Evolutionary conservation across 2,113 vertebrate species (phyloP).

Genomic region (Bujurquina vittata): DNA sequence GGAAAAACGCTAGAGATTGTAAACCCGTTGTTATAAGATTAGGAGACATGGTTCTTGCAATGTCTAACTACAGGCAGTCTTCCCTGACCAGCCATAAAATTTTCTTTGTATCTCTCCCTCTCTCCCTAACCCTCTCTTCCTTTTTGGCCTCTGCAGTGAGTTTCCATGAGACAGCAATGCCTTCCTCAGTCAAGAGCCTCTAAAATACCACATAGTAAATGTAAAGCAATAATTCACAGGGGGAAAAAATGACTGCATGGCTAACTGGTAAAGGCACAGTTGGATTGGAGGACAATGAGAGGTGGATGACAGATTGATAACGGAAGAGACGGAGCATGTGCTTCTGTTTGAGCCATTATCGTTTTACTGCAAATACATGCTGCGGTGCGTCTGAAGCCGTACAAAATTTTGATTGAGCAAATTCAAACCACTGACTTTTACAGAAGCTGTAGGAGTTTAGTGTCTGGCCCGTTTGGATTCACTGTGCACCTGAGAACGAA

Average conservation of each 20-base stretch:
- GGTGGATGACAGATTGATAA: slow-evolving; percentile 71
- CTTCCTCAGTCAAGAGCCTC: slow-evolving; percentile 46
- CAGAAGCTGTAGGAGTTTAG: slow-evolving; percentile 54
- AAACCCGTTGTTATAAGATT: slow-evolving; percentile 31
- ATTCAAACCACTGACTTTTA: slow-evolving; percentile 37
- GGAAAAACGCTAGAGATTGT: slow-evolving; percentile 20
- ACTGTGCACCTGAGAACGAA: slow-evolving; percentile 32
- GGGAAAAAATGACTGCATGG: slow-evolving; percentile 55
- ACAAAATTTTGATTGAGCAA: slow-evolving; percentile 20
- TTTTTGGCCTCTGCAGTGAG: slow-evolving; percentile 33
- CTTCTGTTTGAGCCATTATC: slow-evolving; percentile 68
- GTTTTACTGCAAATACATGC: slow-evolving; percentile 47
- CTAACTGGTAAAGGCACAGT: slow-evolving; percentile 56
- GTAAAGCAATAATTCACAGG: slow-evolving; percentile 59
- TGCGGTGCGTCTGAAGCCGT: slow-evolving; percentile 34
- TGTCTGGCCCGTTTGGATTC: slow-evolving; percentile 26
- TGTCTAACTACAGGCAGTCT: slow-evolving; percentile 30
- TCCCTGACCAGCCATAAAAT: slow-evolving; percentile 53
- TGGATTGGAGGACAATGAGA: slow-evolving; percentile 58
- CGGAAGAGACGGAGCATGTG: slow-evolving; percentile 50
- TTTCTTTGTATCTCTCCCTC: slow-evolving; percentile 31
- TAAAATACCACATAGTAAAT: slow-evolving; percentile 50
- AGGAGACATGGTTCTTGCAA: slow-evolving; percentile 56
- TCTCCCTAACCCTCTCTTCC: slow-evolving; percentile 18
- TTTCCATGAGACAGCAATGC: slow-evolving; percentile 59